Evolutionary conservation across 2,113 vertebrate genomes (phyloP).

Genomic region (Phalacrocorax brasilianus): DNA sequence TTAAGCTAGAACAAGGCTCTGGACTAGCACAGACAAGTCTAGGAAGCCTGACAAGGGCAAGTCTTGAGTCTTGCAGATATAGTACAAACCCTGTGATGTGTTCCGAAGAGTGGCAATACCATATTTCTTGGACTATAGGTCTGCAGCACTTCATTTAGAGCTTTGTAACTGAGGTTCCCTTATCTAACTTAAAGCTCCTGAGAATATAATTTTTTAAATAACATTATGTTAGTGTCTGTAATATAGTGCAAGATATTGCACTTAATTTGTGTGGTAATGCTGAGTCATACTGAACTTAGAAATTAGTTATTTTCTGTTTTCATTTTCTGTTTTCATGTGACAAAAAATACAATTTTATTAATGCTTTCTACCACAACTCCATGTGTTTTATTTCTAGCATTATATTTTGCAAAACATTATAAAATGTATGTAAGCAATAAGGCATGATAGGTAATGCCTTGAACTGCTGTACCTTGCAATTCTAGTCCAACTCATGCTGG

Average conservation of each 20-base stretch:
- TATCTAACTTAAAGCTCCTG: not conserved
- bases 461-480: not conserved
- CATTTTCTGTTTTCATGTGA: not conserved
- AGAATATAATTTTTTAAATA: not conserved
- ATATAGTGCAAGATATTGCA: not conserved
- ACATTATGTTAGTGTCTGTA: not conserved
- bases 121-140: not conserved
- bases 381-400: not conserved
- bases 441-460: not conserved
- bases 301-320: slow-evolving; percentile 3
- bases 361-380: not conserved
- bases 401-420: not conserved
- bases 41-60: not conserved
- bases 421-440: not conserved
- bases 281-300: not conserved
- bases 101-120: not conserved
- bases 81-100: not conserved
- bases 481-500: not conserved
- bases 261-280: not conserved
- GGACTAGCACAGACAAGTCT: not conserved
- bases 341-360: not conserved
- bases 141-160: not conserved
- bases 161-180: not conserved
- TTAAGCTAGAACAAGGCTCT: not conserved
- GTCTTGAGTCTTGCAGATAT: not conserved